These are phyloP conservation scores for Aurelia aurita complex sp. Pacific DNA, from an alignment of 30 jellyfish, hydroid and myxozoan genomes.

Conservation along the genomic window DNA sequence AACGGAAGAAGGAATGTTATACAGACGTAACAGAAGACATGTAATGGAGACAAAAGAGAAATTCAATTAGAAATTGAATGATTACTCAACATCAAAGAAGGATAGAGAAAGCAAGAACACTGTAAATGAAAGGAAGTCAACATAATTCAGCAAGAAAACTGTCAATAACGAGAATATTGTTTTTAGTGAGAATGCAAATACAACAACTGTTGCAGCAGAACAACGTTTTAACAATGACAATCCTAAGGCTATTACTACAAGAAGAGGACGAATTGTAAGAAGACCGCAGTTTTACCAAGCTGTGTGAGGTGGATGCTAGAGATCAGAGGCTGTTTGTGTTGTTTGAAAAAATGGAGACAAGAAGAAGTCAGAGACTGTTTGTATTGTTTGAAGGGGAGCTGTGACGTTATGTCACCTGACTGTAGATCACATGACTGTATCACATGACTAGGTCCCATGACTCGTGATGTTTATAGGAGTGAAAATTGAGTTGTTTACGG, in stretches of 20 bases:
- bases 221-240: constrained; percentile 7
- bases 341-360: constrained; percentile 8
- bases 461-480: neutral
- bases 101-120: constrained; percentile 2
- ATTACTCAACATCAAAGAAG: constrained; percentile 17
- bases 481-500: neutral
- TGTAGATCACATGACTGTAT: neutral
- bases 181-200: constrained; percentile 4
- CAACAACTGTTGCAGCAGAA: neutral
- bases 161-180: constrained; percentile 20
- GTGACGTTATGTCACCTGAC: constrained; percentile 18
- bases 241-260: constrained; percentile 14
- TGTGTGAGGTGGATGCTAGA: neutral
- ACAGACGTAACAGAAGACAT: too few species aligned
- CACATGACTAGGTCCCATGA: neutral
- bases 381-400: constrained; percentile 12
- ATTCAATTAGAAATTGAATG: constrained; percentile 17
- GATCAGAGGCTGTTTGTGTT: constrained; percentile 11
- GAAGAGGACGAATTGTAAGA: constrained; percentile 29
- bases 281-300: constrained; percentile 21
- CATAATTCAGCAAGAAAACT: neutral
- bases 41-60: too few species aligned
- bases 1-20: too few species aligned
- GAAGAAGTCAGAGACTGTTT: neutral
- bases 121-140: neutral